phyloP scores from a whole-genome alignment of 1,140 invertebrate species.

The Piezodorus guildinii region DNA sequence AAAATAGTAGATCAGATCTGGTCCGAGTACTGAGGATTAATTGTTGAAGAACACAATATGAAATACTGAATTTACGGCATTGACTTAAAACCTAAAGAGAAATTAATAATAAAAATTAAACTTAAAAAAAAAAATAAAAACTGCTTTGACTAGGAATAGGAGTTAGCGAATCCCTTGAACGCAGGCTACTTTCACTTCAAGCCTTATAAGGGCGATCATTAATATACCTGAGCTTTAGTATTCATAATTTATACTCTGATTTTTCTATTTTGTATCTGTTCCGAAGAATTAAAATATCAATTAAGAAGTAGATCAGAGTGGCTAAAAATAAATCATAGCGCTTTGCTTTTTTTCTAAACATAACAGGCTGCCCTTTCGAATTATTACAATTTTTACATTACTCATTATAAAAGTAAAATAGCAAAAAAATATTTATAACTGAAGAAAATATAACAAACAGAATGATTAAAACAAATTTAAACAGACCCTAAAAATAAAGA shows the following conservation, averaged over 20 bases:
- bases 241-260: background rate
- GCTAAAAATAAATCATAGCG: too few species aligned
- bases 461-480: too few species aligned
- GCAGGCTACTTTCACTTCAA: background rate
- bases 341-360: too few species aligned
- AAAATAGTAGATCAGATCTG: slow-evolving; percentile 10
- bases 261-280: background rate
- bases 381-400: too few species aligned
- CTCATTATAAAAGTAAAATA: too few species aligned
- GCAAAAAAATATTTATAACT: too few species aligned
- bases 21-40: slow-evolving; percentile 13
- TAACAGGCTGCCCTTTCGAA: too few species aligned
- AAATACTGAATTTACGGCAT: slow-evolving; percentile 7
- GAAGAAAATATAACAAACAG: too few species aligned
- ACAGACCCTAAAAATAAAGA: too few species aligned
- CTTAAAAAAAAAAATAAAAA: slow-evolving; percentile 3
- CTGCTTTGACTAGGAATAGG: slow-evolving; percentile 13
- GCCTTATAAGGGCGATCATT: background rate
- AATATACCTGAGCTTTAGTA: slow-evolving; percentile 11
- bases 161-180: slow-evolving; percentile 10
- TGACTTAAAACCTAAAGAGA: slow-evolving; percentile 14
- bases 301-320: too few species aligned
- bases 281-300: too few species aligned
- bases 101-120: too few species aligned
- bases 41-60: slow-evolving; percentile 11